A percentile compares a stretch with the other conserved stretches of the same genome.
Evolutionary conservation across 2,888 invertebrate species (phyloP).

Genomic region (Lamellibrachia satsuma): DNA sequence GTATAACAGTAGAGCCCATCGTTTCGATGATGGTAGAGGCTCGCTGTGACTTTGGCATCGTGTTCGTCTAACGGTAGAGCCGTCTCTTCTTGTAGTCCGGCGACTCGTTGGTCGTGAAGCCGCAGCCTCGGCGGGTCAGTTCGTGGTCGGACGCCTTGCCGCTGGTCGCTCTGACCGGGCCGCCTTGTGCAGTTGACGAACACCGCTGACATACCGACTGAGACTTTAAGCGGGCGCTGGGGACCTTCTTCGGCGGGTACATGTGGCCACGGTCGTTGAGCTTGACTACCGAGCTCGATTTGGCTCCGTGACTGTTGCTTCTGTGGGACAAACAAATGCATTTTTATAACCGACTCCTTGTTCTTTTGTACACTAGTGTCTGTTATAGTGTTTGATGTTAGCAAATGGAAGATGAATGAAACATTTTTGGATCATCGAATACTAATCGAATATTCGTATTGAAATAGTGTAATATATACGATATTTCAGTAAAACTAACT

Average conservation of each 20-base stretch:
- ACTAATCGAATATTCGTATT: too few species aligned
- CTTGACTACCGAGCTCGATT: not conserved
- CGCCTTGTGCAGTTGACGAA: not conserved
- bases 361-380: too few species aligned
- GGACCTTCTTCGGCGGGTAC: not conserved
- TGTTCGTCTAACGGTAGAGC: not conserved
- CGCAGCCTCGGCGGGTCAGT: not conserved
- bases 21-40: too few species aligned
- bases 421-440: too few species aligned
- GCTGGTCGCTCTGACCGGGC: not conserved
- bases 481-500: too few species aligned
- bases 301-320: not conserved
- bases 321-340: not conserved
- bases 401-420: not conserved
- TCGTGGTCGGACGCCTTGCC: not conserved
- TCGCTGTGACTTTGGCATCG: too few species aligned
- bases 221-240: not conserved
- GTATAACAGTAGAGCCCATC: too few species aligned
- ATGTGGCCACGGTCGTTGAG: not conserved
- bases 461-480: too few species aligned
- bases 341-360: not conserved
- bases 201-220: not conserved
- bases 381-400: too few species aligned
- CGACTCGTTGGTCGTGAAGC: not conserved
- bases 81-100: not conserved